These are phyloP conservation scores for Synanthedon formicaeformis DNA, from an alignment of 2,888 invertebrate genomes.

Conservation along the genomic window DNA sequence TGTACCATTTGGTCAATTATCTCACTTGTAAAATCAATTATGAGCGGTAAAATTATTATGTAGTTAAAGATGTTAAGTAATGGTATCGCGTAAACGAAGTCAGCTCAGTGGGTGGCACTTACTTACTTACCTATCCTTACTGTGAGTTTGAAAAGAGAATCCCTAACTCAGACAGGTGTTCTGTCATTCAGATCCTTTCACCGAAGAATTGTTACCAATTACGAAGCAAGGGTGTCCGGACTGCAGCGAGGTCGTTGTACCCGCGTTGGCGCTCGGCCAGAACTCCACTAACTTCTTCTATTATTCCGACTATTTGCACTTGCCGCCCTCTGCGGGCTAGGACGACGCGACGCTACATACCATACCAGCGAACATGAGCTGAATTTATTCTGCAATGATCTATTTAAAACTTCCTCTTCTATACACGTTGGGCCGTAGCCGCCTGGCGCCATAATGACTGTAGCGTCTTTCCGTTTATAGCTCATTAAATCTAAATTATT, in stretches of 20 bases:
- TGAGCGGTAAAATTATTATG: constrained; percentile 19
- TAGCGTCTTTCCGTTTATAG: background rate
- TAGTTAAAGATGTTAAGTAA: constrained; percentile 25
- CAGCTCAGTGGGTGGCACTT: constrained; percentile 11
- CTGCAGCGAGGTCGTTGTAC: constrained; percentile 32
- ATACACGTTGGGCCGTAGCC: background rate
- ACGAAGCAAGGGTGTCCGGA: constrained; percentile 24
- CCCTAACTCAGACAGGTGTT: constrained; percentile 15
- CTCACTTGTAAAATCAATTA: constrained; percentile 24
- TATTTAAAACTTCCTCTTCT: background rate
- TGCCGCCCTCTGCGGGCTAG: constrained; percentile 4
- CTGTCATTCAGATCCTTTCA: constrained; percentile 6
- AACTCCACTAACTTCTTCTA: constrained; percentile 27
- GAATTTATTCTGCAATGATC: background rate
- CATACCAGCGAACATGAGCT: background rate
- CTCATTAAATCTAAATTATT: background rate
- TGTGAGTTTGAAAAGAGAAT: constrained; percentile 1
- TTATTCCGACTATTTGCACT: constrained; percentile 43
- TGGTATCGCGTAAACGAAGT: constrained; percentile 16
- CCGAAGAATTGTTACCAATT: constrained; percentile 35
- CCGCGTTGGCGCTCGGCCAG: constrained; percentile 38
- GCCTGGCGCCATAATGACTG: background rate
- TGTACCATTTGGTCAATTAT: constrained; percentile 14
- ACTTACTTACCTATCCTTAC: too few species aligned
- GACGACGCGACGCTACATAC: constrained; percentile 4